Base-by-base conservation (phyloP, 2,888 invertebrate species). In the Pristionchus maxplancki region DNA sequence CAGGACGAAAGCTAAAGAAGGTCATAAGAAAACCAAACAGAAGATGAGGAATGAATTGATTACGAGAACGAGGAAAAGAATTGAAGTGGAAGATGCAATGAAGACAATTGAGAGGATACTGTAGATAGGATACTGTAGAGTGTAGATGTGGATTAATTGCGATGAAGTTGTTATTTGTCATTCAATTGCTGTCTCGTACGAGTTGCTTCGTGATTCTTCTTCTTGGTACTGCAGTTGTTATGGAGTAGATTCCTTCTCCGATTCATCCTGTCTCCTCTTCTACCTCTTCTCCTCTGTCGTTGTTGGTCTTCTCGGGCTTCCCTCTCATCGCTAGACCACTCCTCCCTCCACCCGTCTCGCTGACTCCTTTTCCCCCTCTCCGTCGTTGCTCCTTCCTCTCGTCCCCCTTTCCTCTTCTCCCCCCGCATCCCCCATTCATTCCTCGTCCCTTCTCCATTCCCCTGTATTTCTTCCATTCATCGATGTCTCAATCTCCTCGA, bases 1-100 rank as follows among this genome's bases (percentile, higher is more conserved):
- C 50, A 78, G 74, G 74, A 34, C 24, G 44, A 87, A 87, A 44
- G 87, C 74, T 11, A 44, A 48, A 48, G 89, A 89, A 64, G 90
- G 90, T 20, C 89, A 91, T 50, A 67, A 89, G 88, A 93, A 93
- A 88, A 90, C 89, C 37, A 89, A 91, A 87, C 91, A 89, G 74
- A 90, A 90, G 74, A 58, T 93, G 78, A 88, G 93, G 74, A 92
- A 93, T 83, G 44, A 84, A 53, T 84, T 93, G 44, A 89, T 93
- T 31, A 90, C 90, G 13, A 64, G 28, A 11, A 89, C 91, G 13
- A 28, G 88, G 50, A 93, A 93, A 88, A 89, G 92, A 37, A 90
- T 93, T 48, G 91, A 90, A 28, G 86, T 93, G 31, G 91, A 91
- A 1, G 92, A 93, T 67, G 90, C 91, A 17, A 92, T 89, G 34